Base-by-base conservation (phyloP, 2,888 invertebrate species). In the Acanthosepion esculentum region DNA sequence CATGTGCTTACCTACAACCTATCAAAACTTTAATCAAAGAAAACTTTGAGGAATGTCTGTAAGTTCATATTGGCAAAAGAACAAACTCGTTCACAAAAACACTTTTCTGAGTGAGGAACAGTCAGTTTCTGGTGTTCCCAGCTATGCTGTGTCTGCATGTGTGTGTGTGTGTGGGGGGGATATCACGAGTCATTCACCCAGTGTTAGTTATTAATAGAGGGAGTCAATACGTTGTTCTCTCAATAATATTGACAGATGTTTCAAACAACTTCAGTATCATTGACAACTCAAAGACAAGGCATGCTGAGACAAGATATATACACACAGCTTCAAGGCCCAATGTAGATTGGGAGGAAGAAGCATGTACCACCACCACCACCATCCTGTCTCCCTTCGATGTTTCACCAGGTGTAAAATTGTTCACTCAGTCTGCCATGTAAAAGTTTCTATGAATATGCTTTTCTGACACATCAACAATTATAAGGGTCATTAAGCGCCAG, bases 221-320 rank as follows among this genome's bases (percentile, higher is more conserved):
- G 78, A n/a, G 78, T 78, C 78, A 78, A 78, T 78, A 78, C n/a
- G 15, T 78, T n/a, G 78, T 78, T 78, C 78, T 33, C n/a, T 78
- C 78, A 78, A n/a, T 33, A 78, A 78, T 78, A 78, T 78, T 78
- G 78, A 78, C 78, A 78, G 78, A 23, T 78, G 78, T 78, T 78
- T 33, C 78, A 78, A 78, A n/a, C 78, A 78, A 33, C 78, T 78
- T 78, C 78, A 78, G n/a, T 12, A 78, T 78, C 78, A 78, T 78
- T 78, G 78, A 78, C 78, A 78, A 78, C 78, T 78, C n/a, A n/a
- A 78, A 78, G 78, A 78, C 78, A 78, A 78, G 78, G n/a, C 78
- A 78, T 78, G 78, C 78, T 78, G 78, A 78, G 78, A 78, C n/a
- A 78, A 78, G 78, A 78, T 78, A 78, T 15, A 15, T n/a, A 78